Conservation (phyloP, 2,113 vertebrate species). For the Syngnathus scovelli region DNA sequence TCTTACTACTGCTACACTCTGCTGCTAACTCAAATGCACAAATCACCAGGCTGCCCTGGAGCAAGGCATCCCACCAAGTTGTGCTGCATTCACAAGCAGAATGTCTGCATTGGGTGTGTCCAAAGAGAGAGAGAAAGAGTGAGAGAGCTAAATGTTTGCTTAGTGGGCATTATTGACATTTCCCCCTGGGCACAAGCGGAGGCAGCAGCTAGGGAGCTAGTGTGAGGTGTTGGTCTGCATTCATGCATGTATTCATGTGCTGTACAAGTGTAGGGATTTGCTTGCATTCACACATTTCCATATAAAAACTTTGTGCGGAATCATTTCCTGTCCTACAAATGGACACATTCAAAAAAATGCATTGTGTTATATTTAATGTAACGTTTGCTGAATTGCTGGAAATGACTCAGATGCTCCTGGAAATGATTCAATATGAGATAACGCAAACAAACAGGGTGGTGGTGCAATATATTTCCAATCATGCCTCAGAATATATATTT, state of each 20-base stretch:
- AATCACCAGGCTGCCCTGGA: constrained; percentile 11
- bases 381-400: constrained; percentile 18
- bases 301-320: constrained; percentile 36
- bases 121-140: background rate
- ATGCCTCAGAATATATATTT: background rate
- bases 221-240: background rate
- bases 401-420: background rate
- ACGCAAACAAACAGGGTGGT: background rate
- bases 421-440: background rate
- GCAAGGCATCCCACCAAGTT: constrained; percentile 23
- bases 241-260: constrained; percentile 13
- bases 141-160: constrained; percentile 47
- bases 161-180: constrained; percentile 51
- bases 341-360: constrained; percentile 1
- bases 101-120: constrained; percentile 56
- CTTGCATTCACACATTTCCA: background rate
- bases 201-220: constrained; percentile 21
- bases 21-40: background rate
- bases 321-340: constrained; percentile 21
- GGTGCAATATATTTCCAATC: background rate
- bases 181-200: constrained; percentile 27
- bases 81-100: constrained; percentile 26
- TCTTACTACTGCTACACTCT: background rate
- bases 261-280: constrained; percentile 10
- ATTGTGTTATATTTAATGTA: constrained; percentile 15